Evolutionary conservation across 2,888 invertebrate genomes (phyloP).

Genomic region (Drosophila percnosoma): DNA sequence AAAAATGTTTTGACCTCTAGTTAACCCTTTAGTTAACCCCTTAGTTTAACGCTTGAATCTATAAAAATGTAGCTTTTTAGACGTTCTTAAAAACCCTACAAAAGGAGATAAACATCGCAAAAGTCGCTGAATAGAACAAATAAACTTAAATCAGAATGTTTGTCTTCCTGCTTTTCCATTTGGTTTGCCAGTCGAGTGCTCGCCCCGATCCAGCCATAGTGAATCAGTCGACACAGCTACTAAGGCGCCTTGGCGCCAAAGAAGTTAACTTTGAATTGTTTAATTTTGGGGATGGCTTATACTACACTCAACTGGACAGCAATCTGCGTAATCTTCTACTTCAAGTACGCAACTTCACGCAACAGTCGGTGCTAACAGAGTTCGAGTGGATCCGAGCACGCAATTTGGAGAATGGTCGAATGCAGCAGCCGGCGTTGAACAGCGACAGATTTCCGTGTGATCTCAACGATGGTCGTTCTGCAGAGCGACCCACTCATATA

Average conservation of each 20-base stretch:
- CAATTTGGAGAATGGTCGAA: slow-evolving; percentile 10
- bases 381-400: slow-evolving; percentile 26
- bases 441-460: slow-evolving; percentile 33
- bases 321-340: slow-evolving; percentile 23
- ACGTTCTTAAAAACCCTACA: slow-evolving; percentile 1
- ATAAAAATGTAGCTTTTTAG: slow-evolving; percentile 15
- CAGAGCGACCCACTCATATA: slow-evolving; percentile 85
- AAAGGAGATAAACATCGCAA: background rate
- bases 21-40: no score
- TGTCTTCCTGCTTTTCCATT: slow-evolving; percentile 9
- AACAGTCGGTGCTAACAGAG: slow-evolving; percentile 13
- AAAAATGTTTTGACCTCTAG: background rate
- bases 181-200: background rate
- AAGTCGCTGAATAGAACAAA: background rate
- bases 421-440: slow-evolving; percentile 26
- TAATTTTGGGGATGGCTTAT: slow-evolving; percentile 14
- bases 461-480: slow-evolving; percentile 21
- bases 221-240: slow-evolving; percentile 36
- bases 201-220: background rate
- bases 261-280: slow-evolving; percentile 12
- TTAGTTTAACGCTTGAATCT: background rate
- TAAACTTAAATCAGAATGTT: slow-evolving; percentile 13
- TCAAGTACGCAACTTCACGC: slow-evolving; percentile 33
- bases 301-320: slow-evolving; percentile 34
- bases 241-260: slow-evolving; percentile 14